These are phyloP conservation scores for Patella vulgata DNA, from an alignment of 1,140 invertebrate species.

Conservation along the genomic window DNA sequence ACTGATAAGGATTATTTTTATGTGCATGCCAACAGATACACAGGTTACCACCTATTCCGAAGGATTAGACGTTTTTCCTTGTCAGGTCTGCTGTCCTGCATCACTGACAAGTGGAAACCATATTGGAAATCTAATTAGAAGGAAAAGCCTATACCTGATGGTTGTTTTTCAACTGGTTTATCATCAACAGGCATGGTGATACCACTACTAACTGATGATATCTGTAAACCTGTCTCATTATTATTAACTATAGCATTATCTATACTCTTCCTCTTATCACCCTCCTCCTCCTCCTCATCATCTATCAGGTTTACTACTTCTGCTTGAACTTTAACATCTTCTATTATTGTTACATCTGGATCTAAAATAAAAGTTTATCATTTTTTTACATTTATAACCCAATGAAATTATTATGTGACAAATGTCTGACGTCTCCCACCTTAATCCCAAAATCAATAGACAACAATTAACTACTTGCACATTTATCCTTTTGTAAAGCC, in stretches of 20 bases:
- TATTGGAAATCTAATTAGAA: background rate
- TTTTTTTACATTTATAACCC: background rate
- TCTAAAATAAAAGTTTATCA: background rate
- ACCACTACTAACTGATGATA: constrained; percentile 41
- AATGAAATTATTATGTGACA: background rate
- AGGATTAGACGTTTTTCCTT: constrained; percentile 3
- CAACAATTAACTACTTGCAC: no score
- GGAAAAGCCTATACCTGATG: no score
- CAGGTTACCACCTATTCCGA: no score
- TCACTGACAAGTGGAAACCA: background rate
- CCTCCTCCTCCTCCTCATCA: constrained; percentile 48
- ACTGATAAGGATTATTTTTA: no score
- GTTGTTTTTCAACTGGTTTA: no score
- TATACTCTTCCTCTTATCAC: constrained; percentile 16
- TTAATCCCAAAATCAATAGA: no score
- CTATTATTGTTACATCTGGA: background rate
- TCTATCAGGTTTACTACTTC: constrained; percentile 36
- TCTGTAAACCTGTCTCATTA: constrained; percentile 42
- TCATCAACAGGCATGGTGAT: background rate
- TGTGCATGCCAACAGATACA: no score
- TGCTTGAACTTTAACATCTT: constrained; percentile 13
- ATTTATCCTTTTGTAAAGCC: background rate
- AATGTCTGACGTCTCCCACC: background rate
- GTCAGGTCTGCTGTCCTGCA: background rate
- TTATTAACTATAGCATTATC: constrained; percentile 21